Evolutionary conservation across 2,888 invertebrate genomes (phyloP).

Genomic region (Sylvicola cinctus): DNA sequence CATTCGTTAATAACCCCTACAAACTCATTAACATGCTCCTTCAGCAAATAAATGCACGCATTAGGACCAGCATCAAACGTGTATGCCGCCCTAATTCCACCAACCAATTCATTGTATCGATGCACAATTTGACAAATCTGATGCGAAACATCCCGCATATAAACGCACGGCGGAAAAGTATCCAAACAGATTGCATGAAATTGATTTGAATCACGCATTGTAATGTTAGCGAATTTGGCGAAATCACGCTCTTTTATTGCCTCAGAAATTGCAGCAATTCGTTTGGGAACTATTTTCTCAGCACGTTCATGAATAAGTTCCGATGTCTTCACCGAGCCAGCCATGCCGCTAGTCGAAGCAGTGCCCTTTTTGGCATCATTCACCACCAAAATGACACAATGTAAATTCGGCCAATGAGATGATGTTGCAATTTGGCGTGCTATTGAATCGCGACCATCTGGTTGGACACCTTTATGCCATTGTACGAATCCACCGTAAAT

Average conservation of each 20-base stretch:
- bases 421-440: conserved; percentile 52
- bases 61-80: conserved; percentile 99
- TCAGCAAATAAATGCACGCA: conserved; percentile 70
- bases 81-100: conserved; percentile 57
- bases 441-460: conserved; percentile 52
- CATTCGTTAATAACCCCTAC: conserved; percentile 43
- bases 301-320: conserved; percentile 57
- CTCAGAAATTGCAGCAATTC: conserved; percentile 33
- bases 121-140: conserved; percentile 63
- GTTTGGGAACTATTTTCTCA: conserved; percentile 46
- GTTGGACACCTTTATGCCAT: conserved; percentile 56
- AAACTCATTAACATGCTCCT: conserved; percentile 49
- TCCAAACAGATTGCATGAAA: conserved; percentile 88
- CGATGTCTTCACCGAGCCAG: conserved; percentile 56
- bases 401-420: conserved; percentile 77
- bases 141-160: conserved; percentile 79
- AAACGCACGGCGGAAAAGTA: conserved; percentile 82
- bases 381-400: conserved; percentile 74
- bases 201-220: conserved; percentile 95
- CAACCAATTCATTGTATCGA: conserved; percentile 49
- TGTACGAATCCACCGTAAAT: conserved; percentile 85
- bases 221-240: conserved; percentile 66
- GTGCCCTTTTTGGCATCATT: conserved; percentile 64
- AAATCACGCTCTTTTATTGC: conserved; percentile 49
- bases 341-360: conserved; percentile 82